Base-by-base conservation (phyloP, 1,140 invertebrate species). In the Hylyphantes graminicola region DNA sequence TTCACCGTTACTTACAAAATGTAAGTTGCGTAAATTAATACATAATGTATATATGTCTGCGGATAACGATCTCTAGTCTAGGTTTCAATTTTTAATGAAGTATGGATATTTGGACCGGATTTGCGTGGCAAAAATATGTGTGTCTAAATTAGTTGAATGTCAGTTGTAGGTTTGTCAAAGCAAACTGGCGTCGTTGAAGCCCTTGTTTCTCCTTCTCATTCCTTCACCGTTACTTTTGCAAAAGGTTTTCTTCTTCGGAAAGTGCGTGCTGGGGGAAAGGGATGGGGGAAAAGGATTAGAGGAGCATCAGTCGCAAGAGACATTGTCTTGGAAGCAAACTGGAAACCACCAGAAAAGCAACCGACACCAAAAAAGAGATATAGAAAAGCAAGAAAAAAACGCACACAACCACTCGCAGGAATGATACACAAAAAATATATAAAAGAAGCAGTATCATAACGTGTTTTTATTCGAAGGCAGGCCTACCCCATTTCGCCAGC, bases 271-370 rank as follows among this genome's bases (percentile, higher is more conserved):
- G 5, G 35, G 35, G 35, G 35, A 35, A 35, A 5, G 35, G 35
- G 35, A 35, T 35, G 35, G 35, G 35, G 35, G 72, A 51, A 76
- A 57, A 77, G 82, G 82, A 85, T 85, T 85, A 85, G 64, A 35
- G 54, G n/a, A n/a, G 81, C 81, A 83, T 65, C 59, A 83, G 81
- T 75, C 81, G 72, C 81, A 15, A 54, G 81, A 77, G 74, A 85
- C 82, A 85, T 70, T 85, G 82, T 85, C 72, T 85, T 85, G 67
- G 82, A 85, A 68, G 82, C 65, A 73, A 57, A 75, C 67, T 83
- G 21, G 50, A 67, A 77, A 85, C 82, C 82, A 85, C 82, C 74
- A 77, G 73, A 59, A 77, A 76, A 85, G 82, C 74, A 76, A 68
- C 82, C 70, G 72, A 83, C 80, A 83, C 61, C 63, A 72, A 75